These are phyloP conservation scores for Eugnorisma glareosa DNA, from an alignment of 2,888 invertebrate genomes.

Conservation along the genomic window DNA sequence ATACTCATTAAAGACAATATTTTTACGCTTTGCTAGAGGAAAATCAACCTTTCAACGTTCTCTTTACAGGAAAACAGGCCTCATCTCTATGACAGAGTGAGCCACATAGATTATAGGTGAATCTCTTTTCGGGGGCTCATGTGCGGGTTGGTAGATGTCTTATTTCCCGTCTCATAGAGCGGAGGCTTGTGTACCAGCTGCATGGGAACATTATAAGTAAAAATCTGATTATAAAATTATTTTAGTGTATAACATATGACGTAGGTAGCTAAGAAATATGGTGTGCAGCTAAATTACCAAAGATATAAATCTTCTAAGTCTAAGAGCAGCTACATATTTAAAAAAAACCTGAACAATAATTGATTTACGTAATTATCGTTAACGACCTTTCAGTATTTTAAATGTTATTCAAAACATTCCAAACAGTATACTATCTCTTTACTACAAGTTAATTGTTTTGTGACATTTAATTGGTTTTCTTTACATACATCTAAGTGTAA, in stretches of 20 bases:
- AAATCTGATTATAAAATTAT: background rate
- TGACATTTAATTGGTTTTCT: conserved; percentile 26
- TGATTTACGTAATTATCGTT: background rate
- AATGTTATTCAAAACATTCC: background rate
- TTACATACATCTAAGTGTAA: conserved; percentile 32
- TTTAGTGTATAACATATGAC: conserved; percentile 14
- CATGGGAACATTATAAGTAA: background rate
- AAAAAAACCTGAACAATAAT: background rate
- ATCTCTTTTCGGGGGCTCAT: background rate
- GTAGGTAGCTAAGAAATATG: conserved; percentile 3
- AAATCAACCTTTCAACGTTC: background rate
- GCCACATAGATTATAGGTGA: background rate
- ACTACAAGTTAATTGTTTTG: conserved; percentile 22
- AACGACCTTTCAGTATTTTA: background rate
- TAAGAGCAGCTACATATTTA: background rate
- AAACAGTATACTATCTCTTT: conserved; percentile 52
- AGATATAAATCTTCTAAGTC: conserved; percentile 15
- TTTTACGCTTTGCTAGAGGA: background rate
- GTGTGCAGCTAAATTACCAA: conserved; percentile 48
- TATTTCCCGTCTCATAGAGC: background rate
- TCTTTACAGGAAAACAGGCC: background rate
- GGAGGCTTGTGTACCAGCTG: background rate
- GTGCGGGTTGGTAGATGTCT: background rate
- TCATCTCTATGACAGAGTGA: background rate
- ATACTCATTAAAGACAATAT: conserved; percentile 13